Evolutionary conservation across 30 jellyfish, hydroid and myxozoan species (phyloP).

Genomic region (Cassiopea andromeda): DNA sequence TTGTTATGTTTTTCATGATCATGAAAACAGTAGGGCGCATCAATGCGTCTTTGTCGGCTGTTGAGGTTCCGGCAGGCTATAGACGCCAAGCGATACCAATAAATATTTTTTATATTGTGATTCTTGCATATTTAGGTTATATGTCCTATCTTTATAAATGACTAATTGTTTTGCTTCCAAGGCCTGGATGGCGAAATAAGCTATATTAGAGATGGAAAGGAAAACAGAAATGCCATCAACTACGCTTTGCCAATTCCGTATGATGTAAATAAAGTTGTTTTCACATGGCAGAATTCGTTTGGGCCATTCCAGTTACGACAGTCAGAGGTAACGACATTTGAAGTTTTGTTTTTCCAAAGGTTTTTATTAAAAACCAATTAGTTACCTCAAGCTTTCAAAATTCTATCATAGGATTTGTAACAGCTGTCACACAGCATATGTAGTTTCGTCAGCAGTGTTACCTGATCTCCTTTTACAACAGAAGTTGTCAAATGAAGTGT

Average conservation of each 20-base stretch:
- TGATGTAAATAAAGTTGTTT: constrained; percentile 56
- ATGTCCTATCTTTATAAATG: too few species aligned
- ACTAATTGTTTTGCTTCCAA: constrained; percentile 3
- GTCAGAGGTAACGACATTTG: constrained; percentile 47
- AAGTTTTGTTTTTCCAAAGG: too few species aligned
- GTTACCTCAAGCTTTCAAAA: too few species aligned
- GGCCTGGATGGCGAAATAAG: constrained; percentile 85
- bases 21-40: too few species aligned
- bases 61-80: neutral
- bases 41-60: neutral
- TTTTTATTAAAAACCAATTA: too few species aligned
- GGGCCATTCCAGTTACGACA: constrained; percentile 57
- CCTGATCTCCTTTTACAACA: too few species aligned
- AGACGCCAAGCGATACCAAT: neutral
- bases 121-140: too few species aligned
- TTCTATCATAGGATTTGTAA: too few species aligned
- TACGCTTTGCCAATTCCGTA: constrained; percentile 76
- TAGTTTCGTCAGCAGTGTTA: too few species aligned
- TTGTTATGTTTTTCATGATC: neutral
- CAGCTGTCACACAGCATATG: too few species aligned
- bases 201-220: constrained; percentile 84
- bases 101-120: too few species aligned
- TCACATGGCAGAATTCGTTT: constrained; percentile 83
- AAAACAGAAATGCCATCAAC: constrained; percentile 78
- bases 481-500: too few species aligned